Evolutionary conservation across 2,113 vertebrate genomes (phyloP), one percentile per base, ranked within the genome.

Genomic region (Amia ocellicauda): DNA sequence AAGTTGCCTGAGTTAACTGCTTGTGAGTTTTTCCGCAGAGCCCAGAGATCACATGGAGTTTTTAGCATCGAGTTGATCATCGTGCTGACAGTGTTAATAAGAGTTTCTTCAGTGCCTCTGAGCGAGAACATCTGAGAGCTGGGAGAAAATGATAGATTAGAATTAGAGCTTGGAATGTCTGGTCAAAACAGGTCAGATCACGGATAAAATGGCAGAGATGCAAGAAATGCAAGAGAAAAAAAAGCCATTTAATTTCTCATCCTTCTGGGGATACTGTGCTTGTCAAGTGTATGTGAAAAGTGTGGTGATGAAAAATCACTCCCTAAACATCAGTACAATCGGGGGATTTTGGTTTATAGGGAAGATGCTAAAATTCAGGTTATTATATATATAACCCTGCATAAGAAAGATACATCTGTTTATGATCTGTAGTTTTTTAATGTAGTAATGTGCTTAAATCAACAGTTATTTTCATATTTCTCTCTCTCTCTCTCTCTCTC

Each of bases 141-240:
- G 3, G 22, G 22, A 22, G 20, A 54, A 54, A 54, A 62, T 20
- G 3, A 61, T 49, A 49, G 60, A 75, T 75, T 63, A 43, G 43
- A 14, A 61, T 58, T 26, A 52, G 27, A 60, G 74, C 72, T 45
- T 3, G 67, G 53, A 66, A 58, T 59, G 54, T 59, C 56, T 23
- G 20, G 41, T 55, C 58, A 51, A 4, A 1, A 73, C 63, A 74
- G 62, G 74, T 78, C 76, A 79, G 67, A 64, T 58, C 57, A 57
- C 63, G 76, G 67, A 63, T 59, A 72, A 74, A 64, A 72, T 66
- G 72, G 31, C 11, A 7, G 31, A 36, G 49, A 29, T 62, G 72
- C 62, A 14, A 52, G n/a, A n/a, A n/a, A n/a, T n/a, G n/a, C n/a
- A n/a, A 69, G 64, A 64, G 69, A 71, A 73, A 75, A 72, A 65